phyloP scores from a whole-genome alignment of 2,888 invertebrate species.

The Anthrax anthrax region DNA sequence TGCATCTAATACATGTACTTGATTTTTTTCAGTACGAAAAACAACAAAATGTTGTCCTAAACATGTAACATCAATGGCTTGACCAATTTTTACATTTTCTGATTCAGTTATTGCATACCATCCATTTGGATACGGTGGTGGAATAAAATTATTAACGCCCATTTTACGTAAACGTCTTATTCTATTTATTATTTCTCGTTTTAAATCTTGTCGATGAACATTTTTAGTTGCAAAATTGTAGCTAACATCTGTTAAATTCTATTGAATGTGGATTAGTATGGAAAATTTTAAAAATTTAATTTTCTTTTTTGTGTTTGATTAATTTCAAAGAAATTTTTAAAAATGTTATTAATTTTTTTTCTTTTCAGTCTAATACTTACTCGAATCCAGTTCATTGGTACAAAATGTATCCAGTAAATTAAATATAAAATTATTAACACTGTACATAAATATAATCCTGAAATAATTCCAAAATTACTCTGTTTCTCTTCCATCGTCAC shows the following conservation, averaged over 20 bases:
- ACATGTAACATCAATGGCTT: conserved; percentile 46
- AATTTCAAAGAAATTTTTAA: no score
- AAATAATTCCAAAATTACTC: neutral
- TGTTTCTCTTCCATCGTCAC: no score
- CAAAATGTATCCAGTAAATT: conserved; percentile 18
- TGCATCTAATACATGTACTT: conserved; percentile 59
- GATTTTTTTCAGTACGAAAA: conserved; percentile 48
- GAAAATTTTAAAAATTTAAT: neutral
- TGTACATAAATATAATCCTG: no score
- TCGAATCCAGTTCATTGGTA: conserved; percentile 21
- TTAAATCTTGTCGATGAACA: neutral
- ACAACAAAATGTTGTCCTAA: conserved; percentile 60
- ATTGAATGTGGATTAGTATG: neutral
- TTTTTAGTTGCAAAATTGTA: conserved; percentile 9
- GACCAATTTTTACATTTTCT: conserved; percentile 38
- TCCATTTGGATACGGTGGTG: conserved; percentile 79
- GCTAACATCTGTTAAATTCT: conserved; percentile 19
- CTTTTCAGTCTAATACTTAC: conserved; percentile 14
- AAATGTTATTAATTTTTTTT: no score
- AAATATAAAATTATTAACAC: neutral
- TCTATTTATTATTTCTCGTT: conserved; percentile 31
- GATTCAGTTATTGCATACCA: conserved; percentile 74
- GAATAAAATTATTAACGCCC: conserved; percentile 42
- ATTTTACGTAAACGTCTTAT: conserved; percentile 40
- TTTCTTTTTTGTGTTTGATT: no score